Evolutionary conservation across 2,888 invertebrate species (phyloP).

Genomic region (Mellilla xanthometata): DNA sequence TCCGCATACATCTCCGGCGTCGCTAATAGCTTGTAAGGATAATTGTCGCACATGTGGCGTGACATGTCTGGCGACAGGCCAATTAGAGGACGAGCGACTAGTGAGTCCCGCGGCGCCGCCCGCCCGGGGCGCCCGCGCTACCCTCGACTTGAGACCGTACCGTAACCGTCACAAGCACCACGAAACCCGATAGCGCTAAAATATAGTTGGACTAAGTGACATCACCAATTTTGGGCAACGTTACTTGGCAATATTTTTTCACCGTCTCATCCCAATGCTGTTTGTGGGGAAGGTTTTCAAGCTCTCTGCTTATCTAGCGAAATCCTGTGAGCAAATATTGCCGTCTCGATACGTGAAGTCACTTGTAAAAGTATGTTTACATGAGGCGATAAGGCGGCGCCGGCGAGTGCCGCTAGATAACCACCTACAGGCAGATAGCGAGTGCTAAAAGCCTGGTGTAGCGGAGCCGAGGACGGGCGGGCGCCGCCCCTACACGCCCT

Average conservation of each 20-base stretch:
- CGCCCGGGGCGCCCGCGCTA: slow-evolving; percentile 42
- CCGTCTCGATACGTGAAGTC: slow-evolving; percentile 61
- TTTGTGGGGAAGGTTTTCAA: slow-evolving; percentile 41
- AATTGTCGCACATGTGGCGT: slow-evolving; percentile 78
- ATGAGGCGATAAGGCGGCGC: slow-evolving; percentile 74
- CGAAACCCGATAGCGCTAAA: slow-evolving; percentile 51
- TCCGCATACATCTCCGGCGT: slow-evolving; percentile 70
- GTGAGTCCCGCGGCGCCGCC: slow-evolving; percentile 53
- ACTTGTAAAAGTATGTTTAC: slow-evolving; percentile 75
- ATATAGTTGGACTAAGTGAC: slow-evolving; percentile 40
- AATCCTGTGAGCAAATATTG: slow-evolving; percentile 69
- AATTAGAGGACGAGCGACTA: slow-evolving; percentile 62
- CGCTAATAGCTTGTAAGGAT: slow-evolving; percentile 77
- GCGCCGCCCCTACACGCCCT: slow-evolving; percentile 77
- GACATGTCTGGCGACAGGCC: slow-evolving; percentile 73
- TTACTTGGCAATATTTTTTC: slow-evolving; percentile 35
- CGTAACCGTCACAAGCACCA: slow-evolving; percentile 30
- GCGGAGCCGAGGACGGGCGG: slow-evolving; percentile 50
- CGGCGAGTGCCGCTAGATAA: slow-evolving; percentile 68
- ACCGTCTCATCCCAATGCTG: slow-evolving; percentile 35
- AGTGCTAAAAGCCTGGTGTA: slow-evolving; percentile 76
- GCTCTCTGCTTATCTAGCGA: slow-evolving; percentile 60
- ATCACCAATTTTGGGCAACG: slow-evolving; percentile 35
- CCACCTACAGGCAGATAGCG: slow-evolving; percentile 53
- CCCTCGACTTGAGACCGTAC: slow-evolving; percentile 29